Percentiles rank a stretch among this genome's conserved stretches.
phyloP scores from a whole-genome alignment of 2,113 vertebrate species.

The Hippocampus mohnikei region DNA sequence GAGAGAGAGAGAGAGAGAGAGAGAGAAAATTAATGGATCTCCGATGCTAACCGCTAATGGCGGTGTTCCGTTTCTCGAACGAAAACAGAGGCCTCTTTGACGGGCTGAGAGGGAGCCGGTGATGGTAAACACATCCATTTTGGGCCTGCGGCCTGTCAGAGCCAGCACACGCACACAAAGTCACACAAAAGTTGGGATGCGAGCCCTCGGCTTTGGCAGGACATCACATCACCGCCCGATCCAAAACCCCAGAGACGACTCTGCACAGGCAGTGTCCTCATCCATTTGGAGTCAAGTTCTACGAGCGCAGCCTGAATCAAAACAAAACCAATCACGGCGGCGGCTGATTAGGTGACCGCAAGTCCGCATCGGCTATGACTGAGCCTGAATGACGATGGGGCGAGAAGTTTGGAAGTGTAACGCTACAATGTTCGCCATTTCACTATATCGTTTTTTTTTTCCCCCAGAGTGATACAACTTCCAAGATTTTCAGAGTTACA shows the following conservation, averaged over 20 bases:
- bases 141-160: conserved; percentile 22
- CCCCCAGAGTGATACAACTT: too few relatives aligned
- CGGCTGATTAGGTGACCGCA: conserved; percentile 41
- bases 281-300: conserved; percentile 31
- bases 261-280: neutral
- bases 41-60: conserved; percentile 26
- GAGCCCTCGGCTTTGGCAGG: conserved; percentile 53
- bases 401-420: too few relatives aligned
- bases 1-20: neutral
- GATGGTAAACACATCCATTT: conserved; percentile 60
- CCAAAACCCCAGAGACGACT: conserved; percentile 31
- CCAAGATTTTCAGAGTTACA: too few relatives aligned
- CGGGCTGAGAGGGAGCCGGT: conserved; percentile 11
- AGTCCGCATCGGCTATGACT: conserved; percentile 47
- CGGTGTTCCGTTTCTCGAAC: conserved; percentile 33
- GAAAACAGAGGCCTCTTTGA: conserved; percentile 27
- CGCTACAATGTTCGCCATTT: too few relatives aligned
- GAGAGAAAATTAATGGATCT: neutral
- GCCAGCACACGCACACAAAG: conserved; percentile 32
- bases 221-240: conserved; percentile 40
- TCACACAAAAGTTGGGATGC: conserved; percentile 43
- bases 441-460: too few relatives aligned
- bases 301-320: conserved; percentile 48
- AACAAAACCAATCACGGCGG: conserved; percentile 61
- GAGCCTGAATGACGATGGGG: neutral